A percentile compares a stretch with the other conserved stretches of the same genome.
These are phyloP conservation scores for Phataginus tetradactyla DNA, from an alignment of 2,797 vertebrate genomes.

Conservation along the genomic window DNA sequence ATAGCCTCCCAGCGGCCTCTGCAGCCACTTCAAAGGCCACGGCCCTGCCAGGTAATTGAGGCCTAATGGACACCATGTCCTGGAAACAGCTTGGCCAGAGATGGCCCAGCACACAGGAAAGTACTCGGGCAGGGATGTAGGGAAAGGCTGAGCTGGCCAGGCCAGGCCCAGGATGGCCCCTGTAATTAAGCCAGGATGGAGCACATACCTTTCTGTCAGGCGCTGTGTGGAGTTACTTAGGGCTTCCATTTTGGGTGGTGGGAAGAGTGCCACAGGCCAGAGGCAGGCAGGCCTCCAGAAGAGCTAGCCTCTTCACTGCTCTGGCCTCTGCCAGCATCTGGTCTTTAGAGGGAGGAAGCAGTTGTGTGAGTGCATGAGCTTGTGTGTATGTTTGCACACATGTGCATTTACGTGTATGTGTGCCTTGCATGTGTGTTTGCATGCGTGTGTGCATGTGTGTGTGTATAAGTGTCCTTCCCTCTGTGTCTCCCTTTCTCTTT, in stretches of 20 bases:
- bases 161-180: constrained; percentile 39
- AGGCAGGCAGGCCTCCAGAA: background rate
- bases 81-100: constrained; percentile 81
- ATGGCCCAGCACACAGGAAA: constrained; percentile 64
- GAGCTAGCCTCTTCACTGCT: background rate
- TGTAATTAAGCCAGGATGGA: constrained; percentile 74
- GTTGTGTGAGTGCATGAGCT: no score
- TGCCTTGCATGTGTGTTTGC: background rate
- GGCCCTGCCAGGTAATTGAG: constrained; percentile 84
- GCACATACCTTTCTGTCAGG: constrained; percentile 35
- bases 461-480: background rate
- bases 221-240: background rate
- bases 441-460: no score
- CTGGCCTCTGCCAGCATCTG: background rate
- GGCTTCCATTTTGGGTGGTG: constrained; percentile 65
- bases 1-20: constrained; percentile 77
- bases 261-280: background rate
- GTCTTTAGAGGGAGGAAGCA: background rate
- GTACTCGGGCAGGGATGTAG: background rate
- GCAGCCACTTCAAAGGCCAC: constrained; percentile 84
- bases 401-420: background rate
- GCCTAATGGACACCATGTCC: constrained; percentile 84
- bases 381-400: no score
- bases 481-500: background rate
- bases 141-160: background rate